Base-by-base conservation (phyloP, 2,888 invertebrate genomes). In the Orthosia gothica region DNA sequence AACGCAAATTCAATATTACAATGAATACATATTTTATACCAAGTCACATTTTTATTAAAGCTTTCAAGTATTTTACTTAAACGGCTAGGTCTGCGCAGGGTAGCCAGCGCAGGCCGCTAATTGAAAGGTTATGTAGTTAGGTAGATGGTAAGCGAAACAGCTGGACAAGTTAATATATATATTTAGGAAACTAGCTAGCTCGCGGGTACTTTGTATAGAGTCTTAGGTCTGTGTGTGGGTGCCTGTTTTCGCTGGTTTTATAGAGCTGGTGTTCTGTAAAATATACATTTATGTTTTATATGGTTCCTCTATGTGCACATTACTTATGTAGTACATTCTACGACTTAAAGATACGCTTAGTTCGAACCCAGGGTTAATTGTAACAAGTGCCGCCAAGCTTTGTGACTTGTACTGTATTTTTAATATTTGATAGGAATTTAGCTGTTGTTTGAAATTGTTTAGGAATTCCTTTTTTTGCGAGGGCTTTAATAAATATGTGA, bases 261-360 rank as follows among this genome's bases (percentile, higher is more conserved):
- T 11, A 13, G 9, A 75, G 4, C 2, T 15, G 18, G 2, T 16
- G 57, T 74, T 78, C 70, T 26, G 26, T 26, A n/a, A n/a, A n/a
- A n/a, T 26, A 26, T 3, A 26, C 1, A 26, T 26, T 26, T 26
- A 26, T 78, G 26, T 15, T 15, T 45, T 78, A 45, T 78, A 49
- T 45, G 70, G 49, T 70, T 67, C 66, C 40, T 47, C 47, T 70
- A 59, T 59, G 47, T 74, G 47, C 62, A 32, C 69, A 84, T 84
- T 81, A 81, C 67, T 64, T 81, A 81, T 81, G 84, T 70, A 81
- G 59, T 65, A 80, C 68, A 79, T 80, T 74, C 76, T 70, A 66
- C 69, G 81, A 81, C 81, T 84, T 81, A 67, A 84, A 76, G 84
- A 81, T 2, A 81, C 63, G 81, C 63, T 84, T 81, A 75, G 63